These are phyloP conservation scores for Hylaeus volcanicus DNA, from an alignment of 1,140 invertebrate genomes.

Conservation along the genomic window DNA sequence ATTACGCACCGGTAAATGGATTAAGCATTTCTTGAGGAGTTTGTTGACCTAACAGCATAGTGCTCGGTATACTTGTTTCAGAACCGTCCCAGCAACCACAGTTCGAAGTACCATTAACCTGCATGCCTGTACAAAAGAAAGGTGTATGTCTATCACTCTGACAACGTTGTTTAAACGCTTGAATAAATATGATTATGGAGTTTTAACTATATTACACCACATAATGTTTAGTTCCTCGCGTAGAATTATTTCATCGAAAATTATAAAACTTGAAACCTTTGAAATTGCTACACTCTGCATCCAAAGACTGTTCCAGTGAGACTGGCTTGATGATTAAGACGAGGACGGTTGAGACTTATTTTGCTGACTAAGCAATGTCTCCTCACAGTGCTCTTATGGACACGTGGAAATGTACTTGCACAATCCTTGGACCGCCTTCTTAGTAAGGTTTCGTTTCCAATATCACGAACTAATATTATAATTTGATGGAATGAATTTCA, in stretches of 20 bases:
- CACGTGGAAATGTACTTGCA: conserved; percentile 38
- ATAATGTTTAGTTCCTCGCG: background rate
- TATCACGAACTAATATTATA: background rate
- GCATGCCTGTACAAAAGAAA: conserved; percentile 72
- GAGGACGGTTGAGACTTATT: conserved; percentile 18
- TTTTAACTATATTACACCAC: background rate
- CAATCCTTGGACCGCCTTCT: conserved; percentile 7
- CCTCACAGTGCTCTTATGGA: conserved; percentile 9
- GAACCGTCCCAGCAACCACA: conserved; percentile 80
- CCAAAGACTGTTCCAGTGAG: conserved; percentile 12
- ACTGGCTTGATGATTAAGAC: conserved; percentile 37
- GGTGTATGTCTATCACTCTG: background rate
- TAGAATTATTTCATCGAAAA: background rate
- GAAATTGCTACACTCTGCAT: background rate
- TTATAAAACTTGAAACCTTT: background rate
- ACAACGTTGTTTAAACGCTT: background rate
- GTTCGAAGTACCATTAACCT: conserved; percentile 80
- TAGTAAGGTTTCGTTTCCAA: background rate
- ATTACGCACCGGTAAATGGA: conserved; percentile 75
- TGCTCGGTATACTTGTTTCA: conserved; percentile 77
- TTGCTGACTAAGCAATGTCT: conserved; percentile 54
- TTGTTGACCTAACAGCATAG: conserved; percentile 78
- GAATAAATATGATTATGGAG: conserved; percentile 2
- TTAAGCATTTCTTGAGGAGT: conserved; percentile 78
- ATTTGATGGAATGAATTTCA: background rate